Evolutionary conservation across 2,113 vertebrate species (phyloP), one percentile per base, ranked within the genome.

Genomic region (Orycteropus afer): DNA sequence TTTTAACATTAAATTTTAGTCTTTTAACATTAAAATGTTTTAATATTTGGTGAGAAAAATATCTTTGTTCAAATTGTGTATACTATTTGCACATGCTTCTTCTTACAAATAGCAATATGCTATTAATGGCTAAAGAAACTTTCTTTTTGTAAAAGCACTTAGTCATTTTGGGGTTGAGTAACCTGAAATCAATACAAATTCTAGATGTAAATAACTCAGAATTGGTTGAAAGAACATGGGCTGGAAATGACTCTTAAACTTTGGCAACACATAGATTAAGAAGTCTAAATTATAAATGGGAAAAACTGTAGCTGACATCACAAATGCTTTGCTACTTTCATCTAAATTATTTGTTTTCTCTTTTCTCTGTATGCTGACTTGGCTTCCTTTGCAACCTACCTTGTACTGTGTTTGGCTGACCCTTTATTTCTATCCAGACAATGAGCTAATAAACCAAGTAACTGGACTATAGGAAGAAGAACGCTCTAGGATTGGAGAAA

Each of bases 331-430:
- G 22, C 40, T 82, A 40, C 42, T 80, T 76, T 89, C 83, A 83
- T 53, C 27, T 27, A 15, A 55, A 10, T 77, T 17, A 88, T 69
- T 78, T 82, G 34, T 11, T 88, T n/a, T 25, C 49, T 83, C 51
- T 69, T 80, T 71, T 83, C 63, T 85, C 25, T 79, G 84, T 27
- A 53, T 42, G 45, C 45, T 86, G 59, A 37, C 40, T 34, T 82
- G 65, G 25, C 34, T 76, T 92, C 40, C 51, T 67, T 40, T 47
- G 15, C 40, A 74, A 53, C 0, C 3, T 27, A 27, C 32, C 47
- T 93, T 95, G 93, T 10, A 63, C 86, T 90, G 10, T 11, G n/a
- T 40, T 69, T 77, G 51, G 42, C 34, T 88, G 40, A 78, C 57
- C 14, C 20, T 40, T 71, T 23, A n/a, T 77, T 77, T 77, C 45